Base-by-base conservation (phyloP, 2,113 vertebrate species). In the Promerops cafer region DNA sequence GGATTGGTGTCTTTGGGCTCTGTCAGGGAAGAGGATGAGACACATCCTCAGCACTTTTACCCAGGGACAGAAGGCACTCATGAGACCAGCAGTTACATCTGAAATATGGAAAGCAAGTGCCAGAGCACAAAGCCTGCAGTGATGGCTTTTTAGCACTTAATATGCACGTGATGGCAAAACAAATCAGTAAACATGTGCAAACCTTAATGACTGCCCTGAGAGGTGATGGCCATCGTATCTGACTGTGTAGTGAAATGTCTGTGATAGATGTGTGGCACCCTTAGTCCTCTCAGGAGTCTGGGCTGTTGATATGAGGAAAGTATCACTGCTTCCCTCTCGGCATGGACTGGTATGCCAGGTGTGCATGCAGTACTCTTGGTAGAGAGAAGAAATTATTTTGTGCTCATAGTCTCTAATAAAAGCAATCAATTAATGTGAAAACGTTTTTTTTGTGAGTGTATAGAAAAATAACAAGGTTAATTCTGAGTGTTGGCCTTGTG, bases 81-180 rank as follows among this genome's bases (percentile, higher is more conserved):
- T 0, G 0, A 74, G 16, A 45, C 33, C 6, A 7, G 18, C 0
- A 2, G 15, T 74, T 77, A 57, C 8, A 45, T 47, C 47, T 57
- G 50, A 77, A 47, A 74, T 27, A 8, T 4, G 16, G 49, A 88
- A 71, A 83, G 23, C 60, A 72, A 80, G 31, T 45, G 15, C 64
- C 16, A 16, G 60, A 68, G 18, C 30, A 7, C 5, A 11, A 45
- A 69, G 35, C n/a, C 28, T 35, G n/a, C 37, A 40, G 47, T 27
- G 35, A 20, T 42, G 61, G 56, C 26, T 37, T 81, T 87, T 81
- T 75, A 61, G 24, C 35, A 24, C 33, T 63, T 80, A 31, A 26
- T 16, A 14, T 10, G 21, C 13, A 39, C 13, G 5, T 3, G 0
- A 47, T 59, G 45, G 20, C 83, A 74, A 77, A 93, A 86, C 20